phyloP scores from a whole-genome alignment of 2,113 vertebrate genomes.

The Carassius gibelio region DNA sequence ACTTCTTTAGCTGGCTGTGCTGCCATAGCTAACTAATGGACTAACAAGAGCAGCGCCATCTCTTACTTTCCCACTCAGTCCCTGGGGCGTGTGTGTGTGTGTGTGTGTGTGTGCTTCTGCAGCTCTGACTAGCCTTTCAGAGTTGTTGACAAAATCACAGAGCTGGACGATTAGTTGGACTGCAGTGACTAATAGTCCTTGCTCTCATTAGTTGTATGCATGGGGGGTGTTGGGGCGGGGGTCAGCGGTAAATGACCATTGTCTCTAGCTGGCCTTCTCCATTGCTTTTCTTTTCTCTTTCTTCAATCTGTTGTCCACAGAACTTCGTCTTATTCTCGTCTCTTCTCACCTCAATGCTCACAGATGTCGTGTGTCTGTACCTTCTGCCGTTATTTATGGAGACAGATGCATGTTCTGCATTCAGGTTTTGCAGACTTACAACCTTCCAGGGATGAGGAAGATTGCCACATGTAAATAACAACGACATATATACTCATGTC shows the following conservation, averaged over 20 bases:
- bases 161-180: slow-evolving; percentile 80
- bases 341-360: not conserved
- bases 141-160: slow-evolving; percentile 78
- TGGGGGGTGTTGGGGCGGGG: not conserved
- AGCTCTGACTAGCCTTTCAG: slow-evolving; percentile 79
- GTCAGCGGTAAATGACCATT: not conserved
- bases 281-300: not conserved
- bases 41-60: slow-evolving; percentile 76
- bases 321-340: not conserved
- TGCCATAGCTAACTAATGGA: slow-evolving; percentile 94
- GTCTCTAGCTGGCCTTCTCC: not conserved
- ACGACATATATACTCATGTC: not conserved
- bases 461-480: slow-evolving; percentile 4
- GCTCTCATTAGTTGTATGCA: not conserved
- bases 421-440: not conserved
- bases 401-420: slow-evolving; percentile 9
- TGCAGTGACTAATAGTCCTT: slow-evolving; percentile 28
- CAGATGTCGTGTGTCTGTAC: slow-evolving; percentile 12
- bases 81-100: slow-evolving; percentile 44
- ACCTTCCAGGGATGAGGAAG: not conserved
- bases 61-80: slow-evolving; percentile 84
- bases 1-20: slow-evolving; percentile 89
- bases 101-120: slow-evolving; percentile 35
- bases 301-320: not conserved
- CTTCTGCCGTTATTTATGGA: slow-evolving; percentile 5